phyloP scores from a whole-genome alignment of 2,797 vertebrate genomes.

The Oceanodroma leucorhoa region DNA sequence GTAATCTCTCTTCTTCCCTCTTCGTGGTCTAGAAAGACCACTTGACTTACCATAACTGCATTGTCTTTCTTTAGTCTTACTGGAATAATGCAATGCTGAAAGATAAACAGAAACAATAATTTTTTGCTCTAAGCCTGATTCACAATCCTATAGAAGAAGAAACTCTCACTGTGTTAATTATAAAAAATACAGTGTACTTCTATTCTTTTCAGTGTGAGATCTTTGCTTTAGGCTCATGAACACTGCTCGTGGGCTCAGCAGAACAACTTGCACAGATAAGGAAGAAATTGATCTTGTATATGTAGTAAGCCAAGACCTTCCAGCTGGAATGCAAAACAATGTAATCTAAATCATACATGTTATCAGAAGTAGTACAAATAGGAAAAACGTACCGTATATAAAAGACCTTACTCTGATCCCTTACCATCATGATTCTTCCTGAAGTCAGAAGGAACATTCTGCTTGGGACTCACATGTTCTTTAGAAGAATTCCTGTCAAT shows the following conservation, averaged over 20 bases:
- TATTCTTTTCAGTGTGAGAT: not conserved
- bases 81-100: slow-evolving; percentile 38
- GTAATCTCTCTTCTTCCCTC: not conserved
- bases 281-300: not conserved
- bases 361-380: not conserved
- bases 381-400: not conserved
- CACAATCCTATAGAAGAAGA: not conserved
- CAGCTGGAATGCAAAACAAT: not conserved
- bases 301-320: not conserved
- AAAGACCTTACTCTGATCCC: not conserved
- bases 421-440: slow-evolving; percentile 67
- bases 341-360: not conserved
- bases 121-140: not conserved
- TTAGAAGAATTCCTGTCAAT: slow-evolving; percentile 67
- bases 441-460: slow-evolving; percentile 5
- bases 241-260: not conserved
- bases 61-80: slow-evolving; percentile 40
- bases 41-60: slow-evolving; percentile 75
- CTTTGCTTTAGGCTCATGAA: not conserved
- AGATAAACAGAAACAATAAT: slow-evolving; percentile 28
- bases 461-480: slow-evolving; percentile 31
- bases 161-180: not conserved
- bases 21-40: not conserved
- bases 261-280: not conserved
- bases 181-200: not conserved